A percentile compares a stretch with the other conserved stretches of the same genome.
Evolutionary conservation across 2,113 vertebrate genomes (phyloP).

Genomic region (Cyanoramphus novaezelandiae): DNA sequence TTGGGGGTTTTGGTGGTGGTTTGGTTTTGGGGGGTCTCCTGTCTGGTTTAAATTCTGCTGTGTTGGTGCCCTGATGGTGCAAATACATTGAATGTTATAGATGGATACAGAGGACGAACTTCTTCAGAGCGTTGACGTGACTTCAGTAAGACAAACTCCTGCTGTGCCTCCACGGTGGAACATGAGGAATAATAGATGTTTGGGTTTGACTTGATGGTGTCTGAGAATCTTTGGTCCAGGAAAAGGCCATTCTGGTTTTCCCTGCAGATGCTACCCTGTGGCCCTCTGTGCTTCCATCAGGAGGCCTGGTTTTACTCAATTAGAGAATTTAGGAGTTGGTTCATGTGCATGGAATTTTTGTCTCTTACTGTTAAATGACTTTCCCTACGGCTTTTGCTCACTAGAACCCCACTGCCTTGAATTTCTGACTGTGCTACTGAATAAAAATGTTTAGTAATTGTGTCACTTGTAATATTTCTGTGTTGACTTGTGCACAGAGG

Average conservation of each 20-base stretch:
- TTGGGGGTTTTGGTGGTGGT: background rate
- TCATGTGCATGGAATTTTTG: background rate
- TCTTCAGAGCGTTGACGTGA: background rate
- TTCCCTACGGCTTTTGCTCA: background rate
- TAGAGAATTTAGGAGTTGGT: background rate
- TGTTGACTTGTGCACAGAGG: background rate
- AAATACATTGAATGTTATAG: background rate
- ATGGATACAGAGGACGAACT: background rate
- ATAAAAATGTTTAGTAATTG: background rate
- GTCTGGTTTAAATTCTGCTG: background rate
- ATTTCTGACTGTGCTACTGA: background rate
- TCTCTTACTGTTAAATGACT: background rate
- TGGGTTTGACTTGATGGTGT: background rate
- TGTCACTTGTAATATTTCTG: background rate
- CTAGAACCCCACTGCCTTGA: background rate
- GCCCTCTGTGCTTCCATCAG: background rate
- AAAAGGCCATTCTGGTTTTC: background rate
- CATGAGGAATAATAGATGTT: background rate
- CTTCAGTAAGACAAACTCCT: background rate
- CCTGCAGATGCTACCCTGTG: background rate
- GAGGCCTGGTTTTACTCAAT: background rate
- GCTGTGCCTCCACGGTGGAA: background rate
- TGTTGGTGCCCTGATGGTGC: background rate
- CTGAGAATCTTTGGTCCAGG: background rate
- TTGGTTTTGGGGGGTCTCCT: background rate